A percentile compares a stretch with the other conserved stretches of the same genome.
These are phyloP conservation scores for Anoncus sp. DNA, from an alignment of 2,888 invertebrate genomes.

Conservation along the genomic window DNA sequence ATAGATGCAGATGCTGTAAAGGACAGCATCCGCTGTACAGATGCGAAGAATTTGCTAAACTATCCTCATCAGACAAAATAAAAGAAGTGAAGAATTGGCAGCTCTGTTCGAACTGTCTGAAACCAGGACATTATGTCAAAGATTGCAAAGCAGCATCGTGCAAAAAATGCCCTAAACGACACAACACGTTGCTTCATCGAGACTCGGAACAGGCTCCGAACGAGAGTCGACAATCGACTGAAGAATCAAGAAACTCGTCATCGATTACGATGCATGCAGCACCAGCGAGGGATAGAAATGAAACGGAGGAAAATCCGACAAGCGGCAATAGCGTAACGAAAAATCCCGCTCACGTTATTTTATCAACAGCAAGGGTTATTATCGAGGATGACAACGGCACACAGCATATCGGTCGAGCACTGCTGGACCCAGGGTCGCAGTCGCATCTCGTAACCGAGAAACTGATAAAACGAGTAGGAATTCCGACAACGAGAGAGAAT, in stretches of 20 bases:
- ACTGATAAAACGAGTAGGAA: slow-evolving; percentile 37
- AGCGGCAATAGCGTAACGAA: slow-evolving; percentile 21
- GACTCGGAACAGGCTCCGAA: slow-evolving; percentile 17
- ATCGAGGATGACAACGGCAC: slow-evolving; percentile 51
- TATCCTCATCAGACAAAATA: slow-evolving; percentile 21
- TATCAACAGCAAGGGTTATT: slow-evolving; percentile 37
- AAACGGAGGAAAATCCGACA: slow-evolving; percentile 9
- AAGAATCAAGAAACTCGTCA: slow-evolving; percentile 18
- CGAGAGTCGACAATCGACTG: slow-evolving; percentile 18
- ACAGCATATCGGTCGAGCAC: slow-evolving; percentile 43
- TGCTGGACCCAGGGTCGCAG: slow-evolving; percentile 60
- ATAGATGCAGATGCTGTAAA: slow-evolving; percentile 14
- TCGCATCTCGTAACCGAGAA: slow-evolving; percentile 53
- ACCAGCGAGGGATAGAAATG: background rate
- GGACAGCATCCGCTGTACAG: slow-evolving; percentile 25
- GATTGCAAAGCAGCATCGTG: slow-evolving; percentile 37
- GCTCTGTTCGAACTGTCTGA: slow-evolving; percentile 20
- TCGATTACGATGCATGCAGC: slow-evolving; percentile 12
- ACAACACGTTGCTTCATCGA: slow-evolving; percentile 37
- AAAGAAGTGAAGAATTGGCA: slow-evolving; percentile 19
- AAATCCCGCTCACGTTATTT: slow-evolving; percentile 22
- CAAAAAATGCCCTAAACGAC: slow-evolving; percentile 34
- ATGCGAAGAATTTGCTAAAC: slow-evolving; percentile 31
- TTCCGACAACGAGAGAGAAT: slow-evolving; percentile 22
- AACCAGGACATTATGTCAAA: slow-evolving; percentile 32